Evolutionary conservation across 2,888 invertebrate genomes (phyloP).

Genomic region (Hyalella azteca): DNA sequence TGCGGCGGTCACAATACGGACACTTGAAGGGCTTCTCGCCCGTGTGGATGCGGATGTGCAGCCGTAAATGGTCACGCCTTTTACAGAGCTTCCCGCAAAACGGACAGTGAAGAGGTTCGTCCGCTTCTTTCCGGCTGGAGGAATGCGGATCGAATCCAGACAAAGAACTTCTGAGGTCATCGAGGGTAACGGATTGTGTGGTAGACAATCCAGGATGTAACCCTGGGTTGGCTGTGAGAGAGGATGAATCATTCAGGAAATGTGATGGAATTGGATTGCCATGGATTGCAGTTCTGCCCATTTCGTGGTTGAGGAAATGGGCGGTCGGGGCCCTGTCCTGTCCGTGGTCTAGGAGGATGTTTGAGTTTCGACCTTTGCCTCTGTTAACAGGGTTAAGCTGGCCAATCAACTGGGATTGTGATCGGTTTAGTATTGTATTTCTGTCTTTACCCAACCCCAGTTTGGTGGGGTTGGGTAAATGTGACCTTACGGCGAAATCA

Average conservation of each 20-base stretch:
- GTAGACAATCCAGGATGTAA: neutral
- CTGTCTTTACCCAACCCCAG: neutral
- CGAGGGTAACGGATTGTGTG: neutral
- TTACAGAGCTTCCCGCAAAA: conserved; percentile 54
- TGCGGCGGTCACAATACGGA: conserved; percentile 56
- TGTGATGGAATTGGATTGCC: neutral
- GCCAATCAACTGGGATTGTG: neutral
- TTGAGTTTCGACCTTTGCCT: too few relatives aligned
- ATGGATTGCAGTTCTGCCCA: neutral
- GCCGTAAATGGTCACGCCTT: conserved; percentile 52
- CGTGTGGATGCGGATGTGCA: conserved; percentile 56
- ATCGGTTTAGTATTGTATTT: neutral
- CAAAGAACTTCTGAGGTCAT: neutral
- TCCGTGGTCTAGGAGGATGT: neutral
- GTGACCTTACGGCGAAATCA: neutral
- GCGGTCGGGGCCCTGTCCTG: neutral
- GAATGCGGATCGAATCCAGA: neutral
- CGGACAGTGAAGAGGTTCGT: conserved; percentile 46
- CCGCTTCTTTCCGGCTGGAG: neutral
- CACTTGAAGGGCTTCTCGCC: conserved; percentile 57
- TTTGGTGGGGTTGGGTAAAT: neutral
- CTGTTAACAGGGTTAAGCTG: neutral
- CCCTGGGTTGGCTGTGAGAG: neutral
- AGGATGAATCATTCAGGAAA: neutral
- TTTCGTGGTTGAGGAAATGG: neutral